Percentiles rank a stretch among this genome's conserved stretches.
Evolutionary conservation across 2,888 invertebrate species (phyloP).

Genomic region (Anaspis maculata): DNA sequence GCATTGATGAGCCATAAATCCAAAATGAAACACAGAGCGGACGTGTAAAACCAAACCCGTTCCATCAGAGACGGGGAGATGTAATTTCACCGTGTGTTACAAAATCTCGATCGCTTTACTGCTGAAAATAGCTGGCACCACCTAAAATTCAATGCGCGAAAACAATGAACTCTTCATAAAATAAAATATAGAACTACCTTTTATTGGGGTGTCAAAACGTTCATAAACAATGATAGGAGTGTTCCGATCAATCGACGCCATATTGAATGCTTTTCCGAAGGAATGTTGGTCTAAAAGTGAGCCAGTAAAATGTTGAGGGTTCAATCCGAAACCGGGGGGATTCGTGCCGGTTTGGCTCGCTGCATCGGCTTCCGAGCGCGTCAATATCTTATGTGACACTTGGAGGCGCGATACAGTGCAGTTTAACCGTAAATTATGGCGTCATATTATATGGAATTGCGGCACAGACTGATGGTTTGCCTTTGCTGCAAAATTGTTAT

Average conservation of each 20-base stretch:
- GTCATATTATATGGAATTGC: too few relatives aligned
- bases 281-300: constrained; percentile 11
- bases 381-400: constrained; percentile 30
- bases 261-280: constrained; percentile 17
- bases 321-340: constrained; percentile 5
- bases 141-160: constrained; percentile 12
- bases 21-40: too few relatives aligned
- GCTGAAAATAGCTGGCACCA: constrained; percentile 10
- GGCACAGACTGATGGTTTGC: too few relatives aligned
- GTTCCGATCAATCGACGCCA: constrained; percentile 19
- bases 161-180: constrained; percentile 15
- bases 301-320: constrained; percentile 15
- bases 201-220: constrained; percentile 26
- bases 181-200: constrained; percentile 12
- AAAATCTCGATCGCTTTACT: constrained; percentile 9
- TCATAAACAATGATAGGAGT: constrained; percentile 31
- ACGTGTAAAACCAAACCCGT: too few relatives aligned
- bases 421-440: constrained; percentile 13
- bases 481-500: too few relatives aligned
- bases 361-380: constrained; percentile 14
- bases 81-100: constrained; percentile 6
- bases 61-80: too few relatives aligned
- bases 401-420: constrained; percentile 17
- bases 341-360: too few relatives aligned
- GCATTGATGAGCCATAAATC: too few relatives aligned